Base-by-base conservation (phyloP, 2,888 invertebrate genomes). In the Xanthorhoe spadicearia region DNA sequence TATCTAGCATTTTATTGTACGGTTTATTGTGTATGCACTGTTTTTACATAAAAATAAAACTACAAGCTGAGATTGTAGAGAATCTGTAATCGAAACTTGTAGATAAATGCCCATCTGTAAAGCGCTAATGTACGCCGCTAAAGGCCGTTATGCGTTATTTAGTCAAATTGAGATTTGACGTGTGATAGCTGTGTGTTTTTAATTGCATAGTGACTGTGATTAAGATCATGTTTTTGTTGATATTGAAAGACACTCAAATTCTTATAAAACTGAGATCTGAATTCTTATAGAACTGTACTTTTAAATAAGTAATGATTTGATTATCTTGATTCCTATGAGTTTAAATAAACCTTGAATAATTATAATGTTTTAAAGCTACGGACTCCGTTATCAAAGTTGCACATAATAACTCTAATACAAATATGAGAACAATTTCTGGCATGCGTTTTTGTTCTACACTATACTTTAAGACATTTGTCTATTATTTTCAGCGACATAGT, bases 1-100 rank as follows among this genome's bases (percentile, higher is more conserved):
- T 84, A 85, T 85, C 87, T 87, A 87, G 81, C 74, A 75, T 80
- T 83, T 86, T 84, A 83, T 83, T 82, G 77, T 77, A 69, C 62
- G 58, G 56, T 70, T 72, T 74, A 64, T 69, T 64, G 60, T 61
- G 62, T 61, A 58, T 61, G 56, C 61, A 63, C 64, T 69, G 46
- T 49, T 15, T 67, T 70, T 58, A 68, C 59, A 64, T 64, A 57
- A 63, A 68, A 61, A 64, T 64, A 57, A 63, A 62, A 60, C 53
- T 57, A n/a, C 62, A 53, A 43, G 17, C 58, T 10, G 38, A 32
- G 51, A 57, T 57, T 57, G 5, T 17, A 49, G 23, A 2, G 51
- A 43, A 43, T 38, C 43, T 38, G 17, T 35, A 50, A 51, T 59
- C 59, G 10, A 6, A 43, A 38, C 38, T 19, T 19, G 13, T 59